phyloP scores from a whole-genome alignment of 1,140 invertebrate species.

The Caenorhabditis tropicalis region DNA sequence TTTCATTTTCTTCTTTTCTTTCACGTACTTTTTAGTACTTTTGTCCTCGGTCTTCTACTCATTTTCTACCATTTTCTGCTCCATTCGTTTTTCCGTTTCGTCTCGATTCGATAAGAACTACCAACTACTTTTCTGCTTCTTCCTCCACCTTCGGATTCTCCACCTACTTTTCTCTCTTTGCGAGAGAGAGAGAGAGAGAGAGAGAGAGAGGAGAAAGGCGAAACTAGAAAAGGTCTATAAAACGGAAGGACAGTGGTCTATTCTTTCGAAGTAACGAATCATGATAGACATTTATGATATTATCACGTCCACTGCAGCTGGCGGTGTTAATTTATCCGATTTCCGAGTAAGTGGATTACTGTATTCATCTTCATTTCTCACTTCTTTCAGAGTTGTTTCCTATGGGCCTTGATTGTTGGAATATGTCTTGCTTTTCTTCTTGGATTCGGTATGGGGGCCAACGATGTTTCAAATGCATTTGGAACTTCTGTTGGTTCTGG shows the following conservation, averaged over 20 bases:
- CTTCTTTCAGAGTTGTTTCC: neutral
- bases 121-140: neutral
- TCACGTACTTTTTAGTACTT: neutral
- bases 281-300: neutral
- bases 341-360: neutral
- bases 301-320: neutral
- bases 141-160: neutral
- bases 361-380: neutral
- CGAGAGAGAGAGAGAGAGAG: neutral
- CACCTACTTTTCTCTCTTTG: neutral
- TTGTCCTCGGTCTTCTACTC: neutral
- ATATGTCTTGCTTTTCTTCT: constrained; percentile 91
- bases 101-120: constrained; percentile 30
- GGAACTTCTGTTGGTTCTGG: constrained; percentile 50
- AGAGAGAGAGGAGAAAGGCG: neutral
- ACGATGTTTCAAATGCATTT: constrained; percentile 51
- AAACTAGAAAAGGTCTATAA: constrained; percentile 30
- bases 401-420: constrained; percentile 77
- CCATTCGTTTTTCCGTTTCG: neutral
- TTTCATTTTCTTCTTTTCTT: neutral
- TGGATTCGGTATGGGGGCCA: constrained; percentile 95
- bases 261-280: neutral
- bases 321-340: neutral
- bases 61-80: neutral
- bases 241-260: neutral